These are phyloP conservation scores for Stigmatopora nigra DNA, from an alignment of 2,113 vertebrate species.

Conservation along the genomic window DNA sequence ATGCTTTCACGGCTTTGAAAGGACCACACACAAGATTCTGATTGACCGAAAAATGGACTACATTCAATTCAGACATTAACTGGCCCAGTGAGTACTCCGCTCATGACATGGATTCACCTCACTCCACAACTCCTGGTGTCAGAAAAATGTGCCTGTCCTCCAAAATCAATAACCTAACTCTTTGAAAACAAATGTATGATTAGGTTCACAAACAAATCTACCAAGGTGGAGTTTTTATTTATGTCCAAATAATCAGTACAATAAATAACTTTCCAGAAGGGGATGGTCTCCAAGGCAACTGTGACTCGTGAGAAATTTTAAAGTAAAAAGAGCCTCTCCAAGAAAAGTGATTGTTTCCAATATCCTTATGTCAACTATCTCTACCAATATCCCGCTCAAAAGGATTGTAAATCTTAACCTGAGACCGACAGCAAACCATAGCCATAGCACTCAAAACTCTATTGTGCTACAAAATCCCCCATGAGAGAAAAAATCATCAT, in stretches of 20 bases:
- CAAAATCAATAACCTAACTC: conserved; percentile 51
- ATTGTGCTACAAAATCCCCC: conserved; percentile 36
- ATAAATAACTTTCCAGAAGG: conserved; percentile 33
- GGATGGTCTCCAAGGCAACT: conserved; percentile 70
- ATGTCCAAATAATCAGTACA: conserved; percentile 48
- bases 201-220: conserved; percentile 46
- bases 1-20: background rate
- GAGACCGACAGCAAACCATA: conserved; percentile 56
- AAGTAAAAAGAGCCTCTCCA: conserved; percentile 21
- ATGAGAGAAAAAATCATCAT: conserved; percentile 7
- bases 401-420: conserved; percentile 60
- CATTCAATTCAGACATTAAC: conserved; percentile 32
- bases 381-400: conserved; percentile 25
- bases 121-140: conserved; percentile 15
- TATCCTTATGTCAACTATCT: background rate
- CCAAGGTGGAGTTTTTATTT: conserved; percentile 14
- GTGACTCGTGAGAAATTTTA: conserved; percentile 60
- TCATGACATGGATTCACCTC: conserved; percentile 21
- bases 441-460: conserved; percentile 10
- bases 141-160: conserved; percentile 41
- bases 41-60: conserved; percentile 11
- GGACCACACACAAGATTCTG: conserved; percentile 4
- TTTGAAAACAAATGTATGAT: conserved; percentile 69
- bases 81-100: conserved; percentile 25
- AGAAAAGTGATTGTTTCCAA: conserved; percentile 59